Conservation (phyloP, 2,113 vertebrate species). For the Semnornis frantzii region DNA sequence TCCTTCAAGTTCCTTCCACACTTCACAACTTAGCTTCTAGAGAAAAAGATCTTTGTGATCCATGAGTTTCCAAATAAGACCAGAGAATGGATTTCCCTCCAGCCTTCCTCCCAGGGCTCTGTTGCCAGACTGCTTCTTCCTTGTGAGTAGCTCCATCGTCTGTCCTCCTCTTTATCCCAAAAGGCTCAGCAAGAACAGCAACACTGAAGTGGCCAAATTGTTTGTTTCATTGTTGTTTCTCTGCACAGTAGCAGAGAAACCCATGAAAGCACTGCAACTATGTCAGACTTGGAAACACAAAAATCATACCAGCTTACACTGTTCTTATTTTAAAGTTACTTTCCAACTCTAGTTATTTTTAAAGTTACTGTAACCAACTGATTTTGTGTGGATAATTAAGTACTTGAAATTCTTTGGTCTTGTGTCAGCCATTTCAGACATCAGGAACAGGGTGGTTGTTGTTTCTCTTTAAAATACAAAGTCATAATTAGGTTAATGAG, state of each 20-base stretch:
- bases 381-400: background rate
- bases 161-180: background rate
- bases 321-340: background rate
- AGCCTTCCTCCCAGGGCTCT: background rate
- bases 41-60: background rate
- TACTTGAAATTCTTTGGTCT: conserved; percentile 8
- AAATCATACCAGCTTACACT: background rate
- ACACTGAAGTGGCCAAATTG: background rate
- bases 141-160: background rate
- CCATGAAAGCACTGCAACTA: background rate
- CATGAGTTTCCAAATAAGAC: background rate
- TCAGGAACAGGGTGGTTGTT: background rate
- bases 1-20: background rate
- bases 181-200: background rate
- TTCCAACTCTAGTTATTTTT: background rate
- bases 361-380: background rate
- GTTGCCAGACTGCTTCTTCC: background rate
- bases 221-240: background rate
- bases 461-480: background rate
- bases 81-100: background rate
- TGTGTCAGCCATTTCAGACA: background rate
- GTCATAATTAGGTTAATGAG: background rate
- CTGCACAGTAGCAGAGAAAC: background rate
- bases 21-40: background rate
- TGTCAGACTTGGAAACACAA: background rate